Percentiles rank a stretch among this genome's conserved stretches.
These are phyloP conservation scores for Deroplatys truncata DNA, from an alignment of 2,888 invertebrate species.

Conservation along the genomic window DNA sequence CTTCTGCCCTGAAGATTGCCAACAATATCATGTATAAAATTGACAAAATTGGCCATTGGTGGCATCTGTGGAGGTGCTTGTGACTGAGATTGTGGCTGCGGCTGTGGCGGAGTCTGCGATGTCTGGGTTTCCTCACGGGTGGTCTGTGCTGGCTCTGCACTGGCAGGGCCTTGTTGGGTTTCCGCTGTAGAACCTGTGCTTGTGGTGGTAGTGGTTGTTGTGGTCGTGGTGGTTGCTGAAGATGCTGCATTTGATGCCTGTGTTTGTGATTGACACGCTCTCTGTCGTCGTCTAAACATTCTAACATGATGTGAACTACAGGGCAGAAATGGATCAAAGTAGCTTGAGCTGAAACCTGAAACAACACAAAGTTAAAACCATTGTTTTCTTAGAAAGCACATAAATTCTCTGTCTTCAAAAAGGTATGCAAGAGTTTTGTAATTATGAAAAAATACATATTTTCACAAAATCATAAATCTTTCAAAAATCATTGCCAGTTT, in stretches of 20 bases:
- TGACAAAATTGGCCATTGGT: neutral
- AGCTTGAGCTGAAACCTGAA: slow-evolving; percentile 31
- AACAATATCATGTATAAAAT: slow-evolving; percentile 1
- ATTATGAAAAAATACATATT: too few relatives aligned
- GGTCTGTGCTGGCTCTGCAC: neutral
- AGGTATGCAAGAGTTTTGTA: too few relatives aligned
- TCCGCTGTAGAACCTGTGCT: neutral
- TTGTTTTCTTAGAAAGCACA: too few relatives aligned
- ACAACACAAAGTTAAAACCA: neutral
- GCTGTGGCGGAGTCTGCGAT: neutral
- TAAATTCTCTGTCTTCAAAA: too few relatives aligned
- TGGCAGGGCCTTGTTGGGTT: neutral
- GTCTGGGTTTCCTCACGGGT: neutral
- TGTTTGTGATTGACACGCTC: neutral
- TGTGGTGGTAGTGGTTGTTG: neutral
- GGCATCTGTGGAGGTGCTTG: neutral
- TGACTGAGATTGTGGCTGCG: neutral
- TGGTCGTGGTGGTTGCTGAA: neutral
- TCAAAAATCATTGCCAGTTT: too few relatives aligned
- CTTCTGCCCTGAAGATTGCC: neutral
- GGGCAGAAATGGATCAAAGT: slow-evolving; percentile 64
- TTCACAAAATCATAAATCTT: too few relatives aligned
- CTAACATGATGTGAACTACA: slow-evolving; percentile 68
- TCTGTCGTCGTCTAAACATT: slow-evolving; percentile 31
- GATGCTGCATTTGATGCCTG: neutral